Conservation (phyloP, 1,140 invertebrate species). For the Glossosoma conforme region DNA sequence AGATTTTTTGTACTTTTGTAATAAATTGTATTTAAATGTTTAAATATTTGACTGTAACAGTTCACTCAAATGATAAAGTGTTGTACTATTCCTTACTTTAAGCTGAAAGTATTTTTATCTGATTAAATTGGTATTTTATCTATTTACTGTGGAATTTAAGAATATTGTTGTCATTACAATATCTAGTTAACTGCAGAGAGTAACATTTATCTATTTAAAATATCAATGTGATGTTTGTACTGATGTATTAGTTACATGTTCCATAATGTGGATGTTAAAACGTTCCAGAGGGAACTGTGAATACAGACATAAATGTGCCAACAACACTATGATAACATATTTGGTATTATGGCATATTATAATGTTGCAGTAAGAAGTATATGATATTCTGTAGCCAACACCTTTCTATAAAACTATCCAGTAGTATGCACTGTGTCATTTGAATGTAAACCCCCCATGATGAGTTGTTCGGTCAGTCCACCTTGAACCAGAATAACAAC, state of each 20-base stretch:
- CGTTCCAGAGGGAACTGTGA: not conserved
- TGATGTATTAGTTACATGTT: constrained; percentile 14
- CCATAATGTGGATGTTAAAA: constrained; percentile 13
- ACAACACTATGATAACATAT: not conserved
- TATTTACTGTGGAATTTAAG: too few relatives aligned
- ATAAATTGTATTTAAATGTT: not conserved
- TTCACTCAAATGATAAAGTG: too few relatives aligned
- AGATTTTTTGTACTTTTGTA: constrained; percentile 29
- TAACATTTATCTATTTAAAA: too few relatives aligned
- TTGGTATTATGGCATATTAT: constrained; percentile 1
- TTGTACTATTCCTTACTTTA: too few relatives aligned
- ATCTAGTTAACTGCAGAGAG: too few relatives aligned
- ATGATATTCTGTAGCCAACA: constrained; percentile 17
- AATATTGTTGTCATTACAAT: too few relatives aligned
- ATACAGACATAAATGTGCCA: constrained; percentile 9
- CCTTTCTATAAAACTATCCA: constrained; percentile 5
- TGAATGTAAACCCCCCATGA: not conserved
- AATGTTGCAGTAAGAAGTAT: not conserved
- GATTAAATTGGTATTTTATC: too few relatives aligned
- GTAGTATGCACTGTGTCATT: constrained; percentile 3
- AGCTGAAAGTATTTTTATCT: too few relatives aligned
- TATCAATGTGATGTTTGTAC: constrained; percentile 21
- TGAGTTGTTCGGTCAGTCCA: not conserved
- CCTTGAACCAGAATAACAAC: constrained; percentile 8
- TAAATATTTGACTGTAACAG: too few relatives aligned